Percentiles rank a stretch among this genome's conserved stretches.
Evolutionary conservation across 2,888 invertebrate genomes (phyloP).

Genomic region (Anthrax anthrax): DNA sequence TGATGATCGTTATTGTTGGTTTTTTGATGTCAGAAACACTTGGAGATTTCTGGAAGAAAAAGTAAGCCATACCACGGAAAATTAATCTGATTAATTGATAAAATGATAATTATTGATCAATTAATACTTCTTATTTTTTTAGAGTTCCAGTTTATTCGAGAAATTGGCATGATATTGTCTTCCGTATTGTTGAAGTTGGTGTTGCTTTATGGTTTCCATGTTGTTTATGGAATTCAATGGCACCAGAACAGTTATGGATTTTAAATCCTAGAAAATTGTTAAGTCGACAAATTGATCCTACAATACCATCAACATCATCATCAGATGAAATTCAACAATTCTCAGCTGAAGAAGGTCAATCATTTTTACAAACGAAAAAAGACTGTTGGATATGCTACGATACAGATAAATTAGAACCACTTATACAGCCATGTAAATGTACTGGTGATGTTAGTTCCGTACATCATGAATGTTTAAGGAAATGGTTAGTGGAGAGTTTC

Average conservation of each 20-base stretch:
- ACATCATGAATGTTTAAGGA: constrained; percentile 77
- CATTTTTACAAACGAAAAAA: constrained; percentile 39
- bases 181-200: constrained; percentile 81
- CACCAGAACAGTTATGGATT: constrained; percentile 86
- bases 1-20: constrained; percentile 77
- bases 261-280: constrained; percentile 80
- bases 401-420: constrained; percentile 58
- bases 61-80: constrained; percentile 40
- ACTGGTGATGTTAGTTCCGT: constrained; percentile 86
- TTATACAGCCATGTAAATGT: constrained; percentile 82
- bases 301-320: constrained; percentile 34
- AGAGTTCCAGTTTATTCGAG: constrained; percentile 79
- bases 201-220: constrained; percentile 92
- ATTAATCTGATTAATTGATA: background rate
- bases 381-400: constrained; percentile 96
- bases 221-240: constrained; percentile 91
- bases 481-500: constrained; percentile 81
- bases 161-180: constrained; percentile 85
- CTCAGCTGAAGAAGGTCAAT: constrained; percentile 39
- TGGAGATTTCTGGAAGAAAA: constrained; percentile 86
- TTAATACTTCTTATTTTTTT: constrained; percentile 8
- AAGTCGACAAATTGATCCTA: constrained; percentile 46
- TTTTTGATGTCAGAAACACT: constrained; percentile 84
- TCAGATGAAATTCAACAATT: constrained; percentile 28
- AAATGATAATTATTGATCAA: background rate